phyloP scores from a whole-genome alignment of 1,140 invertebrate species.

The Colletes gigas region DNA sequence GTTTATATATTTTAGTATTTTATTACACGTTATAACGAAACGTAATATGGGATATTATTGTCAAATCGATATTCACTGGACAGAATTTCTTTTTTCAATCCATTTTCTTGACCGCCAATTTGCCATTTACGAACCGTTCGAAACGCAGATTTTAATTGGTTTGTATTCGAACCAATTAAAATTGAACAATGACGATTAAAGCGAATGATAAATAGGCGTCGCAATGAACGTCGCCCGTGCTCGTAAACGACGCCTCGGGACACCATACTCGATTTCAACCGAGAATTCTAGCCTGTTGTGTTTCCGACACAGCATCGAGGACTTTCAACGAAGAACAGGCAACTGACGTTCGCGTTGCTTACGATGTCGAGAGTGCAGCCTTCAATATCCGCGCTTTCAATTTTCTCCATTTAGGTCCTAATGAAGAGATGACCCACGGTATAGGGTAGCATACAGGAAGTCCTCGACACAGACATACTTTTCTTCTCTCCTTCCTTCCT shows the following conservation, averaged over 20 bases:
- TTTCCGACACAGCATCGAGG: not conserved
- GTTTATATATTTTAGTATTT: too few relatives aligned
- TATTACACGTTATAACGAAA: too few relatives aligned
- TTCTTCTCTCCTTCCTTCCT: conserved; percentile 10
- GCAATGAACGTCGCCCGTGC: not conserved
- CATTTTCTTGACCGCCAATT: too few relatives aligned
- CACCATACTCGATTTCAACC: conserved; percentile 1
- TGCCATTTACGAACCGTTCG: too few relatives aligned
- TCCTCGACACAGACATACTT: conserved; percentile 56
- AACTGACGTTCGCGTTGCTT: conserved; percentile 18
- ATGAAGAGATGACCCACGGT: conserved; percentile 70
- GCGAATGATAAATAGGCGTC: conserved; percentile 20
- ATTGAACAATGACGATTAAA: not conserved
- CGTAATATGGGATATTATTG: too few relatives aligned
- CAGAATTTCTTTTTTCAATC: too few relatives aligned
- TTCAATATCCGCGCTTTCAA: conserved; percentile 73
- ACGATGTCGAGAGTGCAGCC: conserved; percentile 37
- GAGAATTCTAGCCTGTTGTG: conserved; percentile 14
- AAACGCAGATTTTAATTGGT: too few relatives aligned
- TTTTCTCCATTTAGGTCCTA: conserved; percentile 74
- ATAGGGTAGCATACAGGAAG: conserved; percentile 59
- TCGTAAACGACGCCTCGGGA: not conserved
- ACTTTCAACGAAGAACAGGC: conserved; percentile 11
- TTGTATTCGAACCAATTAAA: not conserved
- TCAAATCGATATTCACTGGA: too few relatives aligned